These are phyloP conservation scores for Lonchura striata DNA, from an alignment of 2,113 vertebrate species.

Conservation along the genomic window DNA sequence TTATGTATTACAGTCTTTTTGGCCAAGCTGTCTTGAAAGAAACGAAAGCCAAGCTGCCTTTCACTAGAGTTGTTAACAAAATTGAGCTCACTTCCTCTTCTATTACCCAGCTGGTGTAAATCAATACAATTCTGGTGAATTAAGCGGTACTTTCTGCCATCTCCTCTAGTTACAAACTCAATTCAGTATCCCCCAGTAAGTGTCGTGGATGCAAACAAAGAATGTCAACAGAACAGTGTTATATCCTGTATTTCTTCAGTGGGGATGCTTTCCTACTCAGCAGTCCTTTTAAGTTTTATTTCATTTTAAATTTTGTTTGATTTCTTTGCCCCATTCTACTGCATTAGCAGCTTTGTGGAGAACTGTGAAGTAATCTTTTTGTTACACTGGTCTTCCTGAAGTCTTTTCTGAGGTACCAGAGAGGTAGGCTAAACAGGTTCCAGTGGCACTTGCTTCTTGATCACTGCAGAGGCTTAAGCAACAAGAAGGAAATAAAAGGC, in stretches of 20 bases:
- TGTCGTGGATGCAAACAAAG: neutral
- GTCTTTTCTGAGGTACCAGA: neutral
- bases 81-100: neutral
- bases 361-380: neutral
- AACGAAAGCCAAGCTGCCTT: neutral
- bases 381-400: neutral
- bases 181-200: neutral
- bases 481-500: neutral
- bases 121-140: neutral
- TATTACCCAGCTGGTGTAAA: slow-evolving; percentile 12
- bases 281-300: neutral
- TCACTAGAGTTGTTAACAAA: neutral
- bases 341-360: neutral
- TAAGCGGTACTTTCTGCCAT: neutral
- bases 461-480: neutral
- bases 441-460: neutral
- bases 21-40: neutral
- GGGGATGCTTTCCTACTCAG: neutral
- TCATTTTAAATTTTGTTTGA: neutral
- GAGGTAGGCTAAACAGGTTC: neutral
- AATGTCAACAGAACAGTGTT: neutral
- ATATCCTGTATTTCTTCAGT: neutral
- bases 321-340: neutral
- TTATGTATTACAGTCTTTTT: neutral
- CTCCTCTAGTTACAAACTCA: neutral